Percentiles rank a stretch among this genome's conserved stretches.
These are phyloP conservation scores for Agrypnia vestita DNA, from an alignment of 1,140 invertebrate genomes.

Conservation along the genomic window DNA sequence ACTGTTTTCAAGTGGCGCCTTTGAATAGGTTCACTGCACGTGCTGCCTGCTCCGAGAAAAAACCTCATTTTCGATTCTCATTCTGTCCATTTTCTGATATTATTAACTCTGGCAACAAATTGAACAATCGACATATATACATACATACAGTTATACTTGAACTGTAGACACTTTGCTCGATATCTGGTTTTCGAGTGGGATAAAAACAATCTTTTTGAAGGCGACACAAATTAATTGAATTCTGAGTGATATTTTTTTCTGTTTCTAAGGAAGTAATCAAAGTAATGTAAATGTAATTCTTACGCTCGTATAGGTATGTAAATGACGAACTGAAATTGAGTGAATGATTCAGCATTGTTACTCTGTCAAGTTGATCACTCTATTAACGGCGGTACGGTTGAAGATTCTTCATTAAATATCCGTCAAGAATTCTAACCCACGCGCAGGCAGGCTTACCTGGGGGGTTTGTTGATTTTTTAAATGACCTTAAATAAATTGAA, in stretches of 20 bases:
- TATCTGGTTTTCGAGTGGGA: conserved; percentile 5
- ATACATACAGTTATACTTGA: no score
- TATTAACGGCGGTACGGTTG: background rate
- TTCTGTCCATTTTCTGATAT: conserved; percentile 46
- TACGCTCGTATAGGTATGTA: conserved; percentile 1
- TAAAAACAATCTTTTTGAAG: conserved; percentile 18
- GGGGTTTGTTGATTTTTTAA: conserved; percentile 40
- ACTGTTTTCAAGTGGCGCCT: conserved; percentile 44
- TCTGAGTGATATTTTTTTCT: background rate
- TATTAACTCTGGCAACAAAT: conserved; percentile 38
- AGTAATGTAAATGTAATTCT: conserved; percentile 24
- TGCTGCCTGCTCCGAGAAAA: conserved; percentile 33
- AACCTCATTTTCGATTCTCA: conserved; percentile 50
- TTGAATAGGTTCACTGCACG: conserved; percentile 39
- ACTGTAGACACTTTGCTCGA: background rate
- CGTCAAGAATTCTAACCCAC: conserved; percentile 4
- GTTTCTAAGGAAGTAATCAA: conserved; percentile 9
- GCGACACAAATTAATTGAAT: background rate
- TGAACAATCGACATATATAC: conserved; percentile 10
- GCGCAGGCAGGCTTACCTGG: background rate
- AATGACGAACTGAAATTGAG: conserved; percentile 26
- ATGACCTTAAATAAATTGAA: conserved; percentile 42
- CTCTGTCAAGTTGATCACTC: conserved; percentile 27
- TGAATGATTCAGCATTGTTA: conserved; percentile 32
- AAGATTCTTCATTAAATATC: conserved; percentile 18